phyloP scores from a whole-genome alignment of 2,797 vertebrate species.

The Argyrosomus regius region DNA sequence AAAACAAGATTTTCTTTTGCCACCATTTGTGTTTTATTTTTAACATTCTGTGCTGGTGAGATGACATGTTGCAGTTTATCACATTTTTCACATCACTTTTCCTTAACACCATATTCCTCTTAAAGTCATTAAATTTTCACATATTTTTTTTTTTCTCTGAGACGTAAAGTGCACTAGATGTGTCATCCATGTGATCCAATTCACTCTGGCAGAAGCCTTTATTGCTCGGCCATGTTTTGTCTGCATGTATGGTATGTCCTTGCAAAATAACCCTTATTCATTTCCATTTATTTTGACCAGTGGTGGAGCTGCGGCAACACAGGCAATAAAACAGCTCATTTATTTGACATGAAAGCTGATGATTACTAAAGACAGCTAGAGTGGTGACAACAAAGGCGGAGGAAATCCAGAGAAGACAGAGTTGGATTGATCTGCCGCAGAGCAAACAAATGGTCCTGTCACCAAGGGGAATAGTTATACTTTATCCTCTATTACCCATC shows the following conservation, averaged over 20 bases:
- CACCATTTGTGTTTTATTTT: conserved; percentile 43
- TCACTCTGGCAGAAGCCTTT: conserved; percentile 72
- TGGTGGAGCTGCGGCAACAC: conserved; percentile 38
- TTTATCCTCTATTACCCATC: conserved; percentile 50
- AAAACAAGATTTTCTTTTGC: neutral
- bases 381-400: conserved; percentile 72
- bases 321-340: conserved; percentile 73
- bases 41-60: conserved; percentile 29
- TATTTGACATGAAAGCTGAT: conserved; percentile 79
- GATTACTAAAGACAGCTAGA: conserved; percentile 77
- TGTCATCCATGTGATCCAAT: conserved; percentile 77
- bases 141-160: conserved; percentile 44
- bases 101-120: conserved; percentile 77
- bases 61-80: conserved; percentile 57
- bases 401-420: conserved; percentile 73
- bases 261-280: conserved; percentile 62
- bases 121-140: conserved; percentile 77
- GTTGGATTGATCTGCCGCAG: conserved; percentile 73
- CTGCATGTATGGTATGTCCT: conserved; percentile 55
- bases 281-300: conserved; percentile 70
- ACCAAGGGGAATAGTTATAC: conserved; percentile 56
- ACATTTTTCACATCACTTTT: conserved; percentile 58
- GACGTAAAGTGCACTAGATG: conserved; percentile 73
- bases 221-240: conserved; percentile 59
- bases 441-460: conserved; percentile 75